These are phyloP conservation scores for Corythaeola cristata DNA, from an alignment of 2,113 vertebrate genomes.

Conservation along the genomic window DNA sequence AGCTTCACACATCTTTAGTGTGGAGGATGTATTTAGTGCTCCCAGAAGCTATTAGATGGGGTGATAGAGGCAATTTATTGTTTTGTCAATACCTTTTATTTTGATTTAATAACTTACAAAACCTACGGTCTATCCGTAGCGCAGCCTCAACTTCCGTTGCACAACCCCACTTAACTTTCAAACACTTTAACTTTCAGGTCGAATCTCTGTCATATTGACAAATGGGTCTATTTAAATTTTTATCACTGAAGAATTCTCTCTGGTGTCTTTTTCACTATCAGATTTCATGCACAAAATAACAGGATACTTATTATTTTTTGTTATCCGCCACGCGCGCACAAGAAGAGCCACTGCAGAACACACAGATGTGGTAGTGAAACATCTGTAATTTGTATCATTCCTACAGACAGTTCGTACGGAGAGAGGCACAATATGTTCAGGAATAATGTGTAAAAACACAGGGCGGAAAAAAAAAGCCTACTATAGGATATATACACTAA, in stretches of 20 bases:
- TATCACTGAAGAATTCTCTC: conserved; percentile 53
- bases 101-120: conserved; percentile 63
- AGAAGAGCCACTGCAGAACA: neutral
- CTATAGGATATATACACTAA: neutral
- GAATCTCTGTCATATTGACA: conserved; percentile 68
- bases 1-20: neutral
- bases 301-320: conserved; percentile 23
- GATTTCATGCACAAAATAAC: conserved; percentile 59
- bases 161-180: conserved; percentile 51
- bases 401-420: neutral
- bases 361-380: neutral
- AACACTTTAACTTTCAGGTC: conserved; percentile 62
- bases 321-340: neutral
- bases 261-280: conserved; percentile 61
- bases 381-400: neutral
- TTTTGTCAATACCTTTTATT: conserved; percentile 63
- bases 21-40: conserved; percentile 11
- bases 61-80: conserved; percentile 41
- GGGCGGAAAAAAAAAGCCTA: neutral
- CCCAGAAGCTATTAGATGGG: conserved; percentile 14
- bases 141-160: conserved; percentile 37
- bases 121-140: neutral
- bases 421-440: neutral
- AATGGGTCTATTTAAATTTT: conserved; percentile 70
- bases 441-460: neutral